Evolutionary conservation across 2,113 vertebrate genomes (phyloP), one percentile per base, ranked within the genome.

Genomic region (Heptranchias perlo): DNA sequence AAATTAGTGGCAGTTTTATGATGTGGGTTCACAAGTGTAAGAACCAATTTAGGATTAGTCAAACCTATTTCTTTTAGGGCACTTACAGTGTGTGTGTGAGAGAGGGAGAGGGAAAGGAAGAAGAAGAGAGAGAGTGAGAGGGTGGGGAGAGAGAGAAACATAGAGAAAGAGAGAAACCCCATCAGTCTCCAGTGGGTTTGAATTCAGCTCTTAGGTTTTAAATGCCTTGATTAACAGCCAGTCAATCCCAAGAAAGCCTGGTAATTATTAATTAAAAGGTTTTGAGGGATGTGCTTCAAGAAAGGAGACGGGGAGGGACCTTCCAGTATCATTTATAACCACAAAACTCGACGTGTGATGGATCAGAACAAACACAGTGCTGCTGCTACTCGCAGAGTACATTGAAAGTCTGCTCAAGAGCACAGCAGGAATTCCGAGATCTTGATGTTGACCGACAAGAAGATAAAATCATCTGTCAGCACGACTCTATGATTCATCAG

Each of bases 391-490:
- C 18, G 16, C 39, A 82, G 39, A 82, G 4, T 62, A 6, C 49
- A 62, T 93, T 39, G 35, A 6, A 62, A 62, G 54, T 16, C 39
- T 92, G 58, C 14, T 5, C 58, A 92, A 16, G 89, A 62, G 58
- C 52, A 58, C 10, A 91, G 87, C 87, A 58, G 35, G 28, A 62
- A 62, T 62, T 18, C 5, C 7, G 6, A 25, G 54, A 92, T 62
- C 35, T 61, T 61, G 35, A 62, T 39, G n/a, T n/a, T 92, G 89
- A 92, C 89, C 39, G 89, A 62, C 89, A 39, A 10, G 58, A 39
- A 93, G 89, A 93, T 62, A 93, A 62, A 93, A 62, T 62, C n/a
- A 64, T 10, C 58, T 93, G 89, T 62, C 89, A 93, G 89, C 89
- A 39, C 61, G n/a, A 21, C 58, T 21, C 18, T 21, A 39, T 62